Conservation (phyloP, 2,113 vertebrate genomes). For the Stictonetta naevosa region DNA sequence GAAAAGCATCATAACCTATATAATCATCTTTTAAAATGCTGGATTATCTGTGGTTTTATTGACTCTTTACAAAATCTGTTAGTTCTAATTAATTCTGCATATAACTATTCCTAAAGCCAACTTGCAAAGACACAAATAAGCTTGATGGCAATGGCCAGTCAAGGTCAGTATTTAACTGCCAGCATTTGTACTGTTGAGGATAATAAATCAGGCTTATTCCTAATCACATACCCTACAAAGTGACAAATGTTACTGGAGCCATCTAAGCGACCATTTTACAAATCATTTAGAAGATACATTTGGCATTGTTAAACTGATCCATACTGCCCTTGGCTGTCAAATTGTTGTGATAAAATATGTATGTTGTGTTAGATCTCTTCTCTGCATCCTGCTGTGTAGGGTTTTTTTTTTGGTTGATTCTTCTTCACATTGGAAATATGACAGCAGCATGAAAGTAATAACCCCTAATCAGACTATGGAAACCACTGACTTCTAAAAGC, state of each 20-base stretch:
- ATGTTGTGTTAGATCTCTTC: neutral
- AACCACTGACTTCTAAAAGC: neutral
- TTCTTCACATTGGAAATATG: neutral
- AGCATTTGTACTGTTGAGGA: conserved; percentile 25
- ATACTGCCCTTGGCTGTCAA: neutral
- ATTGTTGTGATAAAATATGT: neutral
- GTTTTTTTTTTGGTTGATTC: neutral
- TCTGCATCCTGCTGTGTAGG: neutral
- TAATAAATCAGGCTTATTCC: conserved; percentile 50
- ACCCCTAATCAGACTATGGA: neutral
- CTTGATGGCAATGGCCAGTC: conserved; percentile 43
- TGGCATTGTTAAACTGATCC: neutral
- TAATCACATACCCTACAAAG: conserved; percentile 19
- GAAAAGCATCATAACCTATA: conserved; percentile 58
- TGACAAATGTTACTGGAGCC: conserved; percentile 9
- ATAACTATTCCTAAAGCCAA: conserved; percentile 29
- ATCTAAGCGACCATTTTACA: conserved; percentile 14
- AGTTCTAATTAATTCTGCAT: conserved; percentile 61
- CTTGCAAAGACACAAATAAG: conserved; percentile 33
- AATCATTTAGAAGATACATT: conserved; percentile 13
- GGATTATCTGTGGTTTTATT: conserved; percentile 62
- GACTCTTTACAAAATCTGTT: conserved; percentile 61
- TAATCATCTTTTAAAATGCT: conserved; percentile 70
- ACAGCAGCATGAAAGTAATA: neutral
- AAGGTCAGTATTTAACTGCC: conserved; percentile 55